Base-by-base conservation (phyloP, 2,888 invertebrate species). In the Brenthis daphne region DNA sequence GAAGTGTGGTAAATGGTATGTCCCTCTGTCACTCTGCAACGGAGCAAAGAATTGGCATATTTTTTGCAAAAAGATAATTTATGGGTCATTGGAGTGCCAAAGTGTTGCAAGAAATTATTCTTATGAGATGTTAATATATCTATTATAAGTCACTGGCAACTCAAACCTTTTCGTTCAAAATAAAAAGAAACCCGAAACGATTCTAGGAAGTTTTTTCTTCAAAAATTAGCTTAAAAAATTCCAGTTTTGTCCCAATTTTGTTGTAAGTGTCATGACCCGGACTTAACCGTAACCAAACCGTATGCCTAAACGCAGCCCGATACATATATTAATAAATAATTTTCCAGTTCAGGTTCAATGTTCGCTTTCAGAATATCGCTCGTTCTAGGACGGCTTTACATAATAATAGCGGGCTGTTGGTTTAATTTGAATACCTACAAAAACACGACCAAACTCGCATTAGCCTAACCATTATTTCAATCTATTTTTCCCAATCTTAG, bases 261-360 rank as follows among this genome's bases (percentile, higher is more conserved):
- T 5, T n/a, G 60, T 13, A 47, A 51, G 57, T 69, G 64, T 63
- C 70, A 68, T 54, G 67, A 67, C 64, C 67, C 53, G 12, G 33
- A 51, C 11, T 24, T 54, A 61, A 67, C 65, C 58, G 72, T 55
- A 64, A 57, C 55, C 33, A 8, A 51, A 66, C 71, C 74, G 67
- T 69, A 67, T 69, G 64, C 64, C 63, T 56, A 47, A 70, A 65
- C 55, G n/a, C 64, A 68, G 64, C 68, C 63, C 64, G 68, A 70
- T 73, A 68, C 77, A 82, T 82, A 81, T 70, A 78, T 80, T 71
- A 73, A 77, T 75, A 73, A 69, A 69, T 61, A 64, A 67, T 65
- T 77, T 76, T 79, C 71, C 74, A 79, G 82, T 81, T 87, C 87
- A 87, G 88, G 89, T 84, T 88, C 87, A 88, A 85, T 82, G 84